These are phyloP conservation scores for Nematolebias whitei DNA, from an alignment of 2,113 vertebrate genomes.

Conservation along the genomic window DNA sequence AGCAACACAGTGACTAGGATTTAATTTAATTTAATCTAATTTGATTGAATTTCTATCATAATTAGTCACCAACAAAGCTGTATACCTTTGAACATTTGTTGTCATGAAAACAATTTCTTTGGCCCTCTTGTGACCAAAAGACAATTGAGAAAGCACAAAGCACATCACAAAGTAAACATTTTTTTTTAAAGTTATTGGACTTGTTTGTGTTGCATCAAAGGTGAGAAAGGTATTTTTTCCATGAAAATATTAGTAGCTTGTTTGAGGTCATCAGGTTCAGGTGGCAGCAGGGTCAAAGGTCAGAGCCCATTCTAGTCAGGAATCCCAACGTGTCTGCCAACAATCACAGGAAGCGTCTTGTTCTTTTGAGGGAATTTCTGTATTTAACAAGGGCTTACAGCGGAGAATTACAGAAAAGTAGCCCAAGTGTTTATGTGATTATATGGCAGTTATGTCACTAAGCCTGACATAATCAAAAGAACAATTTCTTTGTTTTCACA, in stretches of 20 bases:
- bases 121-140: too few relatives aligned
- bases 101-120: not conserved
- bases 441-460: conserved; percentile 21
- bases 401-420: conserved; percentile 22
- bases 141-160: too few relatives aligned
- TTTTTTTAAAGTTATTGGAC: not conserved
- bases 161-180: too few relatives aligned
- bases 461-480: conserved; percentile 34
- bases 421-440: conserved; percentile 31
- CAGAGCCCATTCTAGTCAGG: conserved; percentile 40
- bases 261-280: conserved; percentile 41
- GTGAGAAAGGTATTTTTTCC: conserved; percentile 27
- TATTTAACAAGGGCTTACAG: conserved; percentile 20
- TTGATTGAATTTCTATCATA: too few relatives aligned
- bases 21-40: too few relatives aligned
- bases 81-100: not conserved
- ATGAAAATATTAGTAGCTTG: conserved; percentile 43
- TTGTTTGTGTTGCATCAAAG: conserved; percentile 4
- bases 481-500: conserved; percentile 21
- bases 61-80: not conserved
- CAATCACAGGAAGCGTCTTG: conserved; percentile 54
- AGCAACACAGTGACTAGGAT: too few relatives aligned
- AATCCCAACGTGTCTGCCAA: conserved; percentile 50
- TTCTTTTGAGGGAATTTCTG: conserved; percentile 32
- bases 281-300: conserved; percentile 42